Evolutionary conservation across 1,140 invertebrate species (phyloP).

Genomic region (Vanessa tameamea): DNA sequence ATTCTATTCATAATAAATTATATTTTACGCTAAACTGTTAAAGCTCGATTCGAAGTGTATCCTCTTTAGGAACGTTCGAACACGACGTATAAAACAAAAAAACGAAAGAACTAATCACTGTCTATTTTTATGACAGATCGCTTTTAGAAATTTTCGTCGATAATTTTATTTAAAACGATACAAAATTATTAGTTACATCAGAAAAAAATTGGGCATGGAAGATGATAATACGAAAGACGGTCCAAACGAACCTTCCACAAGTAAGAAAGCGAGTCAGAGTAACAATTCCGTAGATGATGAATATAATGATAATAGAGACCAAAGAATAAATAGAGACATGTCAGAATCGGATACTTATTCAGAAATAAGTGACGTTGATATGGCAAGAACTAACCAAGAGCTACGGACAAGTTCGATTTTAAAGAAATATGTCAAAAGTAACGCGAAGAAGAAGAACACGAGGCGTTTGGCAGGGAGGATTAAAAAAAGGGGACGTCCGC

Average conservation of each 20-base stretch:
- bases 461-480: conserved; percentile 39
- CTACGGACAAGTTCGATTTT: conserved; percentile 12
- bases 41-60: background rate
- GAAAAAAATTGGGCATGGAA: conserved; percentile 53
- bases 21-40: background rate
- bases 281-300: conserved; percentile 35
- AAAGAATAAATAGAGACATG: conserved; percentile 42
- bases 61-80: background rate
- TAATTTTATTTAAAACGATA: conserved; percentile 14
- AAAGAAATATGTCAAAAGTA: conserved; percentile 10
- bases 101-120: background rate
- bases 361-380: conserved; percentile 38
- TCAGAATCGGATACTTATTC: conserved; percentile 44
- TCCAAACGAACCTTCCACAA: conserved; percentile 45
- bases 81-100: background rate
- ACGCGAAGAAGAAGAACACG: conserved; percentile 31
- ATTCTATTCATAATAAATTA: background rate
- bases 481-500: conserved; percentile 40
- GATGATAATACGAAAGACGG: conserved; percentile 43
- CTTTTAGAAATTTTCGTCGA: conserved; percentile 7
- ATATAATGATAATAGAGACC: conserved; percentile 34
- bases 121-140: background rate
- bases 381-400: conserved; percentile 27
- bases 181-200: conserved; percentile 62
- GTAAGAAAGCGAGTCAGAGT: conserved; percentile 44